phyloP scores from a whole-genome alignment of 2,797 vertebrate species.

The Cirrhinus molitorella region DNA sequence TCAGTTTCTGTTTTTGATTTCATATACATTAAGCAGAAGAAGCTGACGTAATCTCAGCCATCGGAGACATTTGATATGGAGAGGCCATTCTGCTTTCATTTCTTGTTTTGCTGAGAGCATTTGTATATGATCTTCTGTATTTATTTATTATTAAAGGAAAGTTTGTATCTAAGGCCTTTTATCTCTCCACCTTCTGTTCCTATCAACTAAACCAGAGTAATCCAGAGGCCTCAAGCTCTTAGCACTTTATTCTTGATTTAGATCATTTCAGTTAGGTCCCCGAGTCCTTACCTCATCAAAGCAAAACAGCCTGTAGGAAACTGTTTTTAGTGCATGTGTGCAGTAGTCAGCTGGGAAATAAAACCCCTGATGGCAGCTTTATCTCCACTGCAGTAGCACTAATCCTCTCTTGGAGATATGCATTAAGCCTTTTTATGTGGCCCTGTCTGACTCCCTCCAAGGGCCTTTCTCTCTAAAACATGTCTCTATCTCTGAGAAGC shows the following conservation, averaged over 20 bases:
- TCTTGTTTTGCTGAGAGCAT: constrained; percentile 4
- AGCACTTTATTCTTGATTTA: constrained; percentile 19
- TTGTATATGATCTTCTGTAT: constrained; percentile 21
- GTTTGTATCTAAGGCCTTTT: constrained; percentile 9
- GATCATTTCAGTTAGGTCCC: constrained; percentile 25
- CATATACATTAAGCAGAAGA: constrained; percentile 8
- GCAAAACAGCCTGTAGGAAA: constrained; percentile 28
- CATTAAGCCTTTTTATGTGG: constrained; percentile 52
- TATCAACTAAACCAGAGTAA: constrained; percentile 35
- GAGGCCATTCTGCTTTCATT: constrained; percentile 5
- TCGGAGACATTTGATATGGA: constrained; percentile 5
- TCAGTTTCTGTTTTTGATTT: constrained; percentile 37
- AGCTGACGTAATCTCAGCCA: constrained; percentile 12
- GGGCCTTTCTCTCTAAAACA: constrained; percentile 29
- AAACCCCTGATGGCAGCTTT: constrained; percentile 49
- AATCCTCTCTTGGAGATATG: constrained; percentile 55
- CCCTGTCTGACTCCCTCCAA: constrained; percentile 37
- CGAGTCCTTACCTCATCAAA: constrained; percentile 35
- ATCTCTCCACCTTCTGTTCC: constrained; percentile 6
- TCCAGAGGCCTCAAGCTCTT: constrained; percentile 25
- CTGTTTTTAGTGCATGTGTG: constrained; percentile 36
- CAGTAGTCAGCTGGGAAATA: constrained; percentile 36
- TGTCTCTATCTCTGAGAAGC: constrained; percentile 19
- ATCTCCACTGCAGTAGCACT: constrained; percentile 52
- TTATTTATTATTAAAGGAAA: neutral